Evolutionary conservation across 2,113 vertebrate species (phyloP), one percentile per base, ranked within the genome.

Genomic region (Budorcas taxicolor): DNA sequence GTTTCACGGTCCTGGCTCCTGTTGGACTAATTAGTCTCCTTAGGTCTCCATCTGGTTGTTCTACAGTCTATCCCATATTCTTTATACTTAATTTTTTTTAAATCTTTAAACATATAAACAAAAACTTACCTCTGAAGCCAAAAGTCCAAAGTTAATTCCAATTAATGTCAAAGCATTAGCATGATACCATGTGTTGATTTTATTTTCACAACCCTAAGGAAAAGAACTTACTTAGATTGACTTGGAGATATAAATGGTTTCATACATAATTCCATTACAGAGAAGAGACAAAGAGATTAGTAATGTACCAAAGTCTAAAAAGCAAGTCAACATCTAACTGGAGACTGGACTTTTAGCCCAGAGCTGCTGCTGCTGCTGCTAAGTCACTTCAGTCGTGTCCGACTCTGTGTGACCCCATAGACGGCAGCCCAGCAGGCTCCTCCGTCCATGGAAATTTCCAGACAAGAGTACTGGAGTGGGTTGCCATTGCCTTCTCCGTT

Each of bases 141-240:
- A 82, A 83, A 98, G 87, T 84, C 53, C 98, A 90, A 97, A 16
- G 93, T 47, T 85, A 98, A 98, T 90, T 94, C 52, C 3, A 10
- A 97, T 92, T 97, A 98, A 97, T 62, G 78, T 80, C 80, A 96
- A 67, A 95, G 25, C 45, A 90, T 95, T 98, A 64, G n/a, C 82
- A 95, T 91, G 74, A 94, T 97, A 98, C 88, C 93, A 97, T 7
- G 27, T 45, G 27, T 94, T 97, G n/a, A 97, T 98, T 97, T 97
- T 93, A 93, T 95, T 87, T 95, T 97, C 97, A 96, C 95, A 98
- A 83, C 97, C 95, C 98, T 98, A 95, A 85, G 53, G n/a, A 98
- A 92, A 87, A 96, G 12, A 91, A 97, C 12, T 64, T 74, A 81
- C n/a, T 92, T 90, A 93, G 31, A 87, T 60, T 94, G 64, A 87